phyloP scores from a whole-genome alignment of 2,888 invertebrate species.

The Zelleria hepariella region DNA sequence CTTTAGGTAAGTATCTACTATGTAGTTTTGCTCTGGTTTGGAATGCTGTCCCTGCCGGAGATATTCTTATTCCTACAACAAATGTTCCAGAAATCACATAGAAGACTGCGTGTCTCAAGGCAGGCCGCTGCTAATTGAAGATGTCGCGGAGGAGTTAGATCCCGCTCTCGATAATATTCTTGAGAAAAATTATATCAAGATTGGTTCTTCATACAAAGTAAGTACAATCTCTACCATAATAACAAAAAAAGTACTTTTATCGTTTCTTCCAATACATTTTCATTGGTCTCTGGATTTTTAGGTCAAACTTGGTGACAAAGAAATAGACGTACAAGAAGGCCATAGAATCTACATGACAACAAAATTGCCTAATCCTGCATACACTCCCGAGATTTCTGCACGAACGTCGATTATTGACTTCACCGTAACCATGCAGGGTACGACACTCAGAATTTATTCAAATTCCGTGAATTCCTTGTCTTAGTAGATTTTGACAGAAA shows the following conservation, averaged over 20 bases:
- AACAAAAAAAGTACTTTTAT: background rate
- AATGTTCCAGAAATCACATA: conserved; percentile 77
- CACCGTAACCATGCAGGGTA: conserved; percentile 90
- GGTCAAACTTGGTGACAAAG: conserved; percentile 90
- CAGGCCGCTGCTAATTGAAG: conserved; percentile 87
- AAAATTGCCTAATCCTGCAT: conserved; percentile 88
- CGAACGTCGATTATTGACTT: conserved; percentile 90
- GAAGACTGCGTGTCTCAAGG: conserved; percentile 90
- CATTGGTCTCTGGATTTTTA: conserved; percentile 21
- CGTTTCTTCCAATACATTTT: background rate
- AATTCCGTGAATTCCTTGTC: no score
- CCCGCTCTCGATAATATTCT: conserved; percentile 88
- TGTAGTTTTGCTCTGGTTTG: background rate
- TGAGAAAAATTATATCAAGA: conserved; percentile 89
- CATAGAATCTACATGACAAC: conserved; percentile 90
- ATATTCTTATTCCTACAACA: no score
- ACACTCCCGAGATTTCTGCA: conserved; percentile 89
- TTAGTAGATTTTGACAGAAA: no score
- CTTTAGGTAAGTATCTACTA: conserved; percentile 59
- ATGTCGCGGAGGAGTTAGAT: conserved; percentile 88
- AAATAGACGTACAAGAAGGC: conserved; percentile 80
- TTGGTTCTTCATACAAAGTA: conserved; percentile 84
- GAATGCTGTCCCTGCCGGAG: no score
- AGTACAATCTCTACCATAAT: background rate
- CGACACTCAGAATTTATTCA: no score